Evolutionary conservation across 2,888 invertebrate species (phyloP), one percentile per base, ranked within the genome.

Genomic region (Seira ritae): DNA sequence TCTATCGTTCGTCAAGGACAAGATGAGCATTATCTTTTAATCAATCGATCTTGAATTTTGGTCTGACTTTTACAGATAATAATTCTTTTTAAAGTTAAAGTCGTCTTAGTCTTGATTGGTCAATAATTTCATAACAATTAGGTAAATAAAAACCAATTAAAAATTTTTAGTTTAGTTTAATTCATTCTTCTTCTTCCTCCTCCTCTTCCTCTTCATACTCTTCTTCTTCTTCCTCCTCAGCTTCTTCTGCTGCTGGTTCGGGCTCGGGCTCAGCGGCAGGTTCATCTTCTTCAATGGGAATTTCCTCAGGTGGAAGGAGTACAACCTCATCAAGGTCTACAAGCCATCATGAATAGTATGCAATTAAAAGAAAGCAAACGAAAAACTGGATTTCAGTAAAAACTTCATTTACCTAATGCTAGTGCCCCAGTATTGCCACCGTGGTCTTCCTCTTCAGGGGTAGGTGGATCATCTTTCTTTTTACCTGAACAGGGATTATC

Each of bases 391-490:
- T 31, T 68, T 68, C 22, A 10, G 22, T 15, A 4, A 17, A 3
- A 17, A 62, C 22, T 17, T 62, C 8, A 17, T 20, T 17, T 62
- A 62, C 22, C 10, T 20, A 20, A 20, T 62, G 19, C 22, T 3
- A 17, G 1, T 62, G 22, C 62, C 62, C 62, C 62, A 62, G 22
- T 20, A 62, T 10, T 62, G 62, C 4, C 62, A 62, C 3, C 67
- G 31, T 67, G 67, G n/a, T 90, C 90, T 91, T 90, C 90, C 91
- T 96, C 97, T 90, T 97, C 97, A 86, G 97, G 97, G 90, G 96
- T 95, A 89, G 97, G 97, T 88, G 94, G 94, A 88, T 96, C 97
- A 88, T 95, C 96, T 91, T 94, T 92, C 93, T 96, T 97, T 92
- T 96, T 97, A n/a, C n/a, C n/a, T n/a, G n/a, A n/a, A n/a, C n/a